Base-by-base conservation (phyloP, 2,888 invertebrate genomes). In the Drosophila suboccidentalis region DNA sequence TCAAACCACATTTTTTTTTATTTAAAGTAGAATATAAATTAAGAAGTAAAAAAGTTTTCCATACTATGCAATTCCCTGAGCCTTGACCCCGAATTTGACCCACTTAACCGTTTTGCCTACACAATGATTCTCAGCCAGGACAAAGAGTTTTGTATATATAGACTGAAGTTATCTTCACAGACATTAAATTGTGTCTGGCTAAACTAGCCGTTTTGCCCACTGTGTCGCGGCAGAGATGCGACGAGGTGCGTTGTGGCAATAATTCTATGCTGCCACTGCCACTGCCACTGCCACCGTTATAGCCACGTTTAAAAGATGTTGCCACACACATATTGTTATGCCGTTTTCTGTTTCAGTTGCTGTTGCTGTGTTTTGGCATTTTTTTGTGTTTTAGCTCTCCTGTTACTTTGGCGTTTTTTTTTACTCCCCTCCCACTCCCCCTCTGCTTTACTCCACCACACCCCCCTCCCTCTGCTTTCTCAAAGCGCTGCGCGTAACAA, bases 271-370 rank as follows among this genome's bases (percentile, higher is more conserved):
- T 85, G 88, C 81, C 71, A 82, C 83, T 84, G 85, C 81, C 71
- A 82, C n/a, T 82, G 80, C 70, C 80, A 82, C 87, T 84, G 85
- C 81, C 71, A 82, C 86, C 86, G 80, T 70, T 73, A 82, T 82
- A 72, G 88, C 86, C 86, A 85, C 77, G 82, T 88, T 89, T 26
- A 26, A 89, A 86, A 86, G 90, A 86, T 86, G 90, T 89, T 85
- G 85, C 85, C 85, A 87, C 88, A 89, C 86, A 89, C 86, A 86
- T 57, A 63, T 82, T 85, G 82, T 70, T 81, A 75, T 81, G 75
- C 74, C 80, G 70, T 71, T 77, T 71, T 66, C 67, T 67, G 51
- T 29, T 53, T 49, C 67, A 54, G 53, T 55, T 61, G 41, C 17
- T 17, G 44, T 64, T 46, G 26, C n/a, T 58, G 22, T 39, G 49